These are phyloP conservation scores for Valencia hispanica DNA, from an alignment of 2,797 vertebrate species.

Conservation along the genomic window DNA sequence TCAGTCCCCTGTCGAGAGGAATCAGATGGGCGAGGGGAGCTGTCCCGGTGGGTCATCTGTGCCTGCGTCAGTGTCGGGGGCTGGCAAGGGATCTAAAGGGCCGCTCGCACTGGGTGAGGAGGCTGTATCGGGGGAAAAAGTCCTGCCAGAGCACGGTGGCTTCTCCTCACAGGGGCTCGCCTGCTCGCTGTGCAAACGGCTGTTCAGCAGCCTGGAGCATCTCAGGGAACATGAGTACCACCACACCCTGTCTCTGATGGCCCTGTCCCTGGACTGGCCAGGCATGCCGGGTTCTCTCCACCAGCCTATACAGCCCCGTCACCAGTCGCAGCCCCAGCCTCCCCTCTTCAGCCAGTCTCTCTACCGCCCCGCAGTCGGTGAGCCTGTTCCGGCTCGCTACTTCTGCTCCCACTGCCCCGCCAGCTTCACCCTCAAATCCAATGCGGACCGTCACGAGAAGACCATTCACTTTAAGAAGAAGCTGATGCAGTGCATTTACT, in stretches of 20 bases:
- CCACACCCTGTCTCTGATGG: slow-evolving; percentile 79
- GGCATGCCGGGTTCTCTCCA: slow-evolving; percentile 37
- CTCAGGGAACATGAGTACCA: slow-evolving; percentile 82
- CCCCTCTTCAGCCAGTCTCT: slow-evolving; percentile 58
- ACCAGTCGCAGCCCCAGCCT: slow-evolving; percentile 49
- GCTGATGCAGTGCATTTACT: slow-evolving; percentile 84
- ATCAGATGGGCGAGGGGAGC: slow-evolving; percentile 77
- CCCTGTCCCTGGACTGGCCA: slow-evolving; percentile 76
- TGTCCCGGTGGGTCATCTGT: slow-evolving; percentile 63
- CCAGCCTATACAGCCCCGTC: slow-evolving; percentile 34
- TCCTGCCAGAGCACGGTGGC: slow-evolving; percentile 63
- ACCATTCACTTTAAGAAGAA: slow-evolving; percentile 85
- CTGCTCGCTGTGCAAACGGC: slow-evolving; percentile 86
- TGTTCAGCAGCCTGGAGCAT: slow-evolving; percentile 80
- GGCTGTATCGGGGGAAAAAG: slow-evolving; percentile 55
- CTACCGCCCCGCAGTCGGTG: slow-evolving; percentile 41
- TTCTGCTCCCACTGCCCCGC: slow-evolving; percentile 84
- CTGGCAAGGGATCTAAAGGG: slow-evolving; percentile 63
- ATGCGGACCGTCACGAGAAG: slow-evolving; percentile 85
- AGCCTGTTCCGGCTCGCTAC: slow-evolving; percentile 74
- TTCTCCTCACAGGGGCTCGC: slow-evolving; percentile 72
- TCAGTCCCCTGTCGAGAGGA: slow-evolving; percentile 64
- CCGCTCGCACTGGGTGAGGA: slow-evolving; percentile 60
- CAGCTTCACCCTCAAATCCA: slow-evolving; percentile 88
- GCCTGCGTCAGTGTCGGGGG: slow-evolving; percentile 43